phyloP scores from a whole-genome alignment of 2,113 vertebrate genomes.

The Athene cunicularia region DNA sequence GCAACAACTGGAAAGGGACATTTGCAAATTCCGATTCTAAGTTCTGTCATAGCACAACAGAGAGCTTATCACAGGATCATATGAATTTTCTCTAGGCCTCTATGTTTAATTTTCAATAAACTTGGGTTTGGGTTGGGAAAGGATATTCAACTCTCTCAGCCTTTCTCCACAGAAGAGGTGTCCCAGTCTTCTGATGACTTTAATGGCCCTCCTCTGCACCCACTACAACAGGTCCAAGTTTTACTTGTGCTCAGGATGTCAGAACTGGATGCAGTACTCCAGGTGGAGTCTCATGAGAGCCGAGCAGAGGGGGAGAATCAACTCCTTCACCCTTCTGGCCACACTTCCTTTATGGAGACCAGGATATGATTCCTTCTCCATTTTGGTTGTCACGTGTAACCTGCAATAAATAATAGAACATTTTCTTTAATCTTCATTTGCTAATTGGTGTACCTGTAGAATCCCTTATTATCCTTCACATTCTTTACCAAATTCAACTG shows the following conservation, averaged over 20 bases:
- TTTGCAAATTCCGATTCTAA: not conserved
- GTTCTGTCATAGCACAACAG: not conserved
- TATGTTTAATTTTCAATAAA: not conserved
- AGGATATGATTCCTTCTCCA: not conserved
- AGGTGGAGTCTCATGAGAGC: not conserved
- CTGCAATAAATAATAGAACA: too few species aligned
- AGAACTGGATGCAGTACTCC: not conserved
- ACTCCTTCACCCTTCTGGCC: accelerated
- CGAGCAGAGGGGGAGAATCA: not conserved
- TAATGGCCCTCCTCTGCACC: not conserved
- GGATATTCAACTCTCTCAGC: not conserved
- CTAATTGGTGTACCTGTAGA: not conserved
- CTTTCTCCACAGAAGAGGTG: not conserved
- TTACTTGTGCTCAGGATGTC: not conserved
- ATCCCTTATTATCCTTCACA: not conserved
- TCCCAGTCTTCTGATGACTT: not conserved
- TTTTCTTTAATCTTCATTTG: not conserved
- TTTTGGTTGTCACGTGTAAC: accelerated
- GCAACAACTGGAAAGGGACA: not conserved
- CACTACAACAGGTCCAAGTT: accelerated
- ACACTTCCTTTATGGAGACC: not conserved
- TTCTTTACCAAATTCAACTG: not conserved
- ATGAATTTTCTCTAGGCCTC: not conserved
- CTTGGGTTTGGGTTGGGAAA: not conserved
- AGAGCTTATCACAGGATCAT: not conserved